Evolutionary conservation across 2,797 vertebrate species (phyloP), one percentile per base, ranked within the genome.

Genomic region (Dipus sagitta): DNA sequence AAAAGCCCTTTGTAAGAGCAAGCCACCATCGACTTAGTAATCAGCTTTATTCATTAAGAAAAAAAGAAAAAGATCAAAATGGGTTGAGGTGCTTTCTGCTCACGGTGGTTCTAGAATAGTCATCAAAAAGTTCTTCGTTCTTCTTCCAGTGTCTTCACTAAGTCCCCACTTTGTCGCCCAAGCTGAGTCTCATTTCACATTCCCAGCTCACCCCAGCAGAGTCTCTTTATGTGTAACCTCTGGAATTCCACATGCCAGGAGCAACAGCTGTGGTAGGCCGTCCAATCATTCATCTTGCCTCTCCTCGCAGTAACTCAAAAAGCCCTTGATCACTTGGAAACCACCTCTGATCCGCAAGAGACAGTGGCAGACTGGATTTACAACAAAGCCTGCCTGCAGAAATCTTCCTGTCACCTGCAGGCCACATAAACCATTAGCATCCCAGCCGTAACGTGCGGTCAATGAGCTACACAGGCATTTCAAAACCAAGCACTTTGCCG

Each of bases 381-480:
- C 96, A 97, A 95, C 96, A 95, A 96, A 97, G 95, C 92, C 97
- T 95, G 94, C 97, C 95, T 96, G 93, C 97, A 97, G 97, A 96
- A 97, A 96, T 96, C 96, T 97, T 96, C 95, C 96, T 67, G 18
- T 96, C 95, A 96, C 97, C 95, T 79, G 88, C 85, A 58, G 89
- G 97, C 86, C 91, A 91, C 96, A 95, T 94, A 97, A 5, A 95
- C 94, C 4, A 10, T 74, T 54, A 47, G 88, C 90, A 97, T 83
- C 86, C 65, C 87, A 32, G 38, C 90, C 96, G 65, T 92, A 92
- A 96, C 58, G 34, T 79, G 17, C 26, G 58, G 71, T 93, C 84
- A 93, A 72, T 0, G 2, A 20, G 6, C 82, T 71, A 38, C 30
- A 83, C 2, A 0, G 76, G 86, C 77, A 64, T 90, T 95, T 96